Conservation (phyloP, 2,113 vertebrate genomes). For the Ictalurus punctatus region DNA sequence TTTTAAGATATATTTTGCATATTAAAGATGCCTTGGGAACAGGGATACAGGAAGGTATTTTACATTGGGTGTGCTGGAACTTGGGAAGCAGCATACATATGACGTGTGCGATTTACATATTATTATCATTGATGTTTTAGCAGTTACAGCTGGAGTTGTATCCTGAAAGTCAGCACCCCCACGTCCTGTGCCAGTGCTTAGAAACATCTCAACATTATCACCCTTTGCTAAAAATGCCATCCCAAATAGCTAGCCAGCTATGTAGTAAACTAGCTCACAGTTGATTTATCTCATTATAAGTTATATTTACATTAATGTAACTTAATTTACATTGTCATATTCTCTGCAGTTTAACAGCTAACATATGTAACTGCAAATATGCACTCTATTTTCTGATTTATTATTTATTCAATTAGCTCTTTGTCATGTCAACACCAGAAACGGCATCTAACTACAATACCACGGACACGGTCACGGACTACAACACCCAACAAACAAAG, state of each 20-base stretch:
- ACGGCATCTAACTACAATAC: too few relatives aligned
- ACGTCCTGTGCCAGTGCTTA: background rate
- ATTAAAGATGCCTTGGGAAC: background rate
- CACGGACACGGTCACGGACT: too few relatives aligned
- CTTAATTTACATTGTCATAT: too few relatives aligned
- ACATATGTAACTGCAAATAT: too few relatives aligned
- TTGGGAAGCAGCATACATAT: too few relatives aligned
- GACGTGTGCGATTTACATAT: background rate
- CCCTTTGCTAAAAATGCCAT: background rate
- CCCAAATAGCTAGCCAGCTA: background rate
- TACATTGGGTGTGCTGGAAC: background rate
- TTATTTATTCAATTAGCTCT: too few relatives aligned
- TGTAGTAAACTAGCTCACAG: background rate
- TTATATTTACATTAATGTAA: too few relatives aligned
- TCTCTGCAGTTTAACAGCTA: too few relatives aligned
- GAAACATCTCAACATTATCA: background rate
- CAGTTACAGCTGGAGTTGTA: background rate
- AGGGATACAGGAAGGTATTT: background rate
- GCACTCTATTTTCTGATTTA: too few relatives aligned
- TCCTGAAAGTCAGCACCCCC: background rate
- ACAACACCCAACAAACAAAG: too few relatives aligned
- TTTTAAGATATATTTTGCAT: background rate
- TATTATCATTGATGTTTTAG: background rate
- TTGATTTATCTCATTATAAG: background rate
- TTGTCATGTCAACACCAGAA: too few relatives aligned